Evolutionary conservation across 2,113 vertebrate genomes (phyloP).

Genomic region (Terrapene triunguis): DNA sequence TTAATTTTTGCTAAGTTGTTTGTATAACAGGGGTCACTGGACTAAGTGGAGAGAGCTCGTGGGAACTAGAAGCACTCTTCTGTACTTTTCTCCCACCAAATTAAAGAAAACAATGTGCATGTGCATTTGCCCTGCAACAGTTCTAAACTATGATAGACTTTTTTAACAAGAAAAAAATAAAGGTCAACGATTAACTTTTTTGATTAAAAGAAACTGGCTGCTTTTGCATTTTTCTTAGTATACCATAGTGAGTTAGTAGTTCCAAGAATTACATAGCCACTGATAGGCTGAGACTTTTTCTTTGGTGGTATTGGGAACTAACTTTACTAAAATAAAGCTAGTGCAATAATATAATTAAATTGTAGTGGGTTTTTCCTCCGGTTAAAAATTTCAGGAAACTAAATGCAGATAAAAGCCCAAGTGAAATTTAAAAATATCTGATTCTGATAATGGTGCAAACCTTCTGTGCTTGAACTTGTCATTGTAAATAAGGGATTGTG

Average conservation of each 20-base stretch:
- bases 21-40: conserved; percentile 76
- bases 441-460: neutral
- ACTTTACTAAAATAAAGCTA: neutral
- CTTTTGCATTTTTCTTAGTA: neutral
- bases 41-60: conserved; percentile 74
- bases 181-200: conserved; percentile 48
- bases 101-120: conserved; percentile 74
- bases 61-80: conserved; percentile 73
- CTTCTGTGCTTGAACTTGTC: neutral
- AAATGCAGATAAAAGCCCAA: neutral
- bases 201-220: neutral
- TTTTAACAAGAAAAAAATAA: conserved; percentile 61
- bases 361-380: neutral
- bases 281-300: neutral
- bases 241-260: neutral
- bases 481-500: neutral
- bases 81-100: conserved; percentile 74
- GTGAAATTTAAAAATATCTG: neutral
- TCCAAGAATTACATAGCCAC: neutral
- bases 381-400: neutral
- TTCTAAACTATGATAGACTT: conserved; percentile 61
- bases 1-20: conserved; percentile 66
- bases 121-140: conserved; percentile 68
- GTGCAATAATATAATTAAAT: neutral
- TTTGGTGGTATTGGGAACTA: neutral